Percentiles rank a stretch among this genome's conserved stretches.
phyloP scores from a whole-genome alignment of 2,888 invertebrate species.

The Trichopria drosophilae region DNA sequence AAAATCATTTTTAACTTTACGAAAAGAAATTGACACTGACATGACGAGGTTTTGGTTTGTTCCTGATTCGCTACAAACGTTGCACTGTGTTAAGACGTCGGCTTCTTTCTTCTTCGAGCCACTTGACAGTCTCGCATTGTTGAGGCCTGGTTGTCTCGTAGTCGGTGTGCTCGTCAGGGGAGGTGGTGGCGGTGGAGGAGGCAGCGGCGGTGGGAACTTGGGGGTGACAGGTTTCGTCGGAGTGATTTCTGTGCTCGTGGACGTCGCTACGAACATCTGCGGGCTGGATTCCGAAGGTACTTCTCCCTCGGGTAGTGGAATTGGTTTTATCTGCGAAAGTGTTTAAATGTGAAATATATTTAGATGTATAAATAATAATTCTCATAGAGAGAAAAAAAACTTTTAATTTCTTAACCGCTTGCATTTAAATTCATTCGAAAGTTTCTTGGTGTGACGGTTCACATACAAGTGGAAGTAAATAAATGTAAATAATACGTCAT shows the following conservation, averaged over 20 bases:
- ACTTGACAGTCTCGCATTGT: conserved; percentile 36
- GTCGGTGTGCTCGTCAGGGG: conserved; percentile 30
- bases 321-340: conserved; percentile 72
- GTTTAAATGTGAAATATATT: too few species aligned
- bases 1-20: neutral
- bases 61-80: conserved; percentile 69
- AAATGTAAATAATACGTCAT: too few species aligned
- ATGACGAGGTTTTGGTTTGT: conserved; percentile 69
- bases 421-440: too few species aligned
- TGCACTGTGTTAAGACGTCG: conserved; percentile 65
- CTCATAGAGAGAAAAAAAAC: too few species aligned
- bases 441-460: too few species aligned
- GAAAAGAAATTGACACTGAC: conserved; percentile 57
- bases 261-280: conserved; percentile 67
- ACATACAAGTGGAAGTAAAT: too few species aligned
- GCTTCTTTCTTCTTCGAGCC: conserved; percentile 54
- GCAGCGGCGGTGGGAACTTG: conserved; percentile 40
- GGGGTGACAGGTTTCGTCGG: conserved; percentile 46
- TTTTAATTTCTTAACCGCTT: too few species aligned
- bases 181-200: conserved; percentile 40
- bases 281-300: conserved; percentile 67
- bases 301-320: conserved; percentile 77
- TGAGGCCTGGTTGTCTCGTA: conserved; percentile 40
- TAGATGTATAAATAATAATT: too few species aligned
- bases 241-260: conserved; percentile 54